Base-by-base conservation (phyloP, 2,888 invertebrate genomes). In the Mactromeris polynyma region DNA sequence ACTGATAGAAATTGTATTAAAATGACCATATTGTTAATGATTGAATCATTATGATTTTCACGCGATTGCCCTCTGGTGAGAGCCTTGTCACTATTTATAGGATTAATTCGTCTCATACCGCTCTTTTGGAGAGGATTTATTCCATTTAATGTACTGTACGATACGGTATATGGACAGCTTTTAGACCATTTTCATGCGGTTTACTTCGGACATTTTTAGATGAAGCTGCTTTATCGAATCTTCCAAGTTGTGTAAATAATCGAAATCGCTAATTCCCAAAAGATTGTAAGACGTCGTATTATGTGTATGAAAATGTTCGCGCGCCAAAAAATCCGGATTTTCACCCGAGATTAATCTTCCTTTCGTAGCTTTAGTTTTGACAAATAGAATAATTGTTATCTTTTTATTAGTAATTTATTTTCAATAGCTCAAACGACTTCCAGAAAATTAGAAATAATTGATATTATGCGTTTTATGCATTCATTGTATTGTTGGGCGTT, bases 1-100 rank as follows among this genome's bases (percentile, higher is more conserved):
- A 83, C 83, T 69, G 88, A 87, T 83, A 78, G 85, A 82, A 79
- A 82, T 86, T 90, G 89, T 89, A 89, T 80, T 85, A 79, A 80
- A 84, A 89, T 81, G 84, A 33, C 64, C 80, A 38, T 81, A 85
- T 58, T 83, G 46, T 31, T 46, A 73, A 83, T 87, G 73, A 85
- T 85, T 84, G 82, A 73, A 87, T 90, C 79, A 78, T 40, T 83
- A 21, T 79, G 77, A 54, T 86, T 88, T 83, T 81, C 90, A 80
- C 87, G 54, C 85, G 86, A 90, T 90, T 90, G 79, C 38, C 38
- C 79, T 33, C 40, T 51, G 81, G 69, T 54, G 42, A 88, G 85
- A 69, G 83, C 51, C 80, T 33, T 83, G 42, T 83, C 73, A 73
- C 64, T 19, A 14, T 21, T 83, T 83, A 83, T 83, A 46, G 83